Percentiles rank a stretch among this genome's conserved stretches.
These are phyloP conservation scores for Chymomyza caudatula DNA, from an alignment of 2,888 invertebrate genomes.

Conservation along the genomic window DNA sequence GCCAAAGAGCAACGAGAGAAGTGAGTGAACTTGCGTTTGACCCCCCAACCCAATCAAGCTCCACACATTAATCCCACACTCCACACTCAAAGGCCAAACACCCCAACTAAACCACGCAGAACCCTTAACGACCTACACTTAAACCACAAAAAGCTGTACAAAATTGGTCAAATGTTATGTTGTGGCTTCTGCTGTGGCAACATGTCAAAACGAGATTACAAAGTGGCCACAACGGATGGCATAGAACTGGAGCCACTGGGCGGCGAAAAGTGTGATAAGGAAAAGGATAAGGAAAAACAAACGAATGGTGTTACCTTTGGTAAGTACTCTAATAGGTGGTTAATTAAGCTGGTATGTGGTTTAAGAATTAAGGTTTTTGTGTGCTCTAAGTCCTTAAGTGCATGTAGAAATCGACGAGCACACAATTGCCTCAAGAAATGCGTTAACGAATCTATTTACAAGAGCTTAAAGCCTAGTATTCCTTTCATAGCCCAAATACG, in stretches of 20 bases:
- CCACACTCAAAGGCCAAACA: background rate
- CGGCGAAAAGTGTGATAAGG: constrained; percentile 75
- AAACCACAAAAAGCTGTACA: constrained; percentile 61
- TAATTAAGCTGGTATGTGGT: background rate
- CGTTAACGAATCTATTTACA: too few relatives aligned
- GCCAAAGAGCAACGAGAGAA: background rate
- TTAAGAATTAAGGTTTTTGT: background rate
- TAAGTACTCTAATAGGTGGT: constrained; percentile 51
- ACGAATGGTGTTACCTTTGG: constrained; percentile 77
- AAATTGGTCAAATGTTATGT: constrained; percentile 77
- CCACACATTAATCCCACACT: constrained; percentile 8
- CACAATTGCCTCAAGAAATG: too few relatives aligned
- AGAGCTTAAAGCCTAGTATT: background rate
- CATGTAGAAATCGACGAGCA: too few relatives aligned
- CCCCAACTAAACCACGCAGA: constrained; percentile 7
- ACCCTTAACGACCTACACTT: constrained; percentile 28
- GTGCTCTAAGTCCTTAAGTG: too few relatives aligned
- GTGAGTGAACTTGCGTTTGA: background rate
- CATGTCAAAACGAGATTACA: constrained; percentile 78
- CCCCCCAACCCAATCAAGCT: background rate
- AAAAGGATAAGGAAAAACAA: constrained; percentile 75
- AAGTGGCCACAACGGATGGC: constrained; percentile 77
- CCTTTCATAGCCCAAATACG: constrained; percentile 19
- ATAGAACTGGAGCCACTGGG: constrained; percentile 77
- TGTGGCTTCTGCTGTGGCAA: constrained; percentile 77